Conservation (phyloP, 2,113 vertebrate species). For the Chionomys nivalis region DNA sequence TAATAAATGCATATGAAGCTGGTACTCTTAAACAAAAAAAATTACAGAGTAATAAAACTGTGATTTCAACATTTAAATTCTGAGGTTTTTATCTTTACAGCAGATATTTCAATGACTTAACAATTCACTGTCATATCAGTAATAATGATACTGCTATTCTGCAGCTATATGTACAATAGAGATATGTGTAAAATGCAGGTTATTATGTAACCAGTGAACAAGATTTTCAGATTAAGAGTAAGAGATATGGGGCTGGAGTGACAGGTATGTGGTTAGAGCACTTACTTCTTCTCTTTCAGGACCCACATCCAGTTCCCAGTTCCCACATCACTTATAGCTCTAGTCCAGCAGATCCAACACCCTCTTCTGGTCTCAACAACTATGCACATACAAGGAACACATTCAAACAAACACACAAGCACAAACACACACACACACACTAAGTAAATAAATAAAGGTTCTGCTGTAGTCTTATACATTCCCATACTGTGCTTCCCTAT, state of each 20-base stretch:
- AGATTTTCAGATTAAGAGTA: background rate
- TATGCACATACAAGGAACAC: background rate
- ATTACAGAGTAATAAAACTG: background rate
- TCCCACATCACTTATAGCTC: background rate
- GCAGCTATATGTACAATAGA: background rate
- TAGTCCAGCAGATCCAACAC: background rate
- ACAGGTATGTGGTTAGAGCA: background rate
- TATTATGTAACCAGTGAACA: background rate
- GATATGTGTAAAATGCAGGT: background rate
- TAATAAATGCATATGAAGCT: background rate
- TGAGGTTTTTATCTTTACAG: slow-evolving; percentile 32
- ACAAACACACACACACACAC: background rate
- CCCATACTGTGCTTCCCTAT: no score
- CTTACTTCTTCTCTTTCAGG: background rate
- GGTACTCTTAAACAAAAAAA: background rate
- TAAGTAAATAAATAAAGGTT: background rate
- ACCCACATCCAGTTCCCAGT: background rate
- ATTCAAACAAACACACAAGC: background rate
- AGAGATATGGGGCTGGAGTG: background rate
- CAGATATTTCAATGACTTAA: background rate
- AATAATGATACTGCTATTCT: background rate
- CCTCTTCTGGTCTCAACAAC: background rate
- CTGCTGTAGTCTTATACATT: no score
- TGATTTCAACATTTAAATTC: slow-evolving; percentile 10
- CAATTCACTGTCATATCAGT: background rate